Conservation (phyloP, 2,888 invertebrate species). For the Mamestra brassicae region DNA sequence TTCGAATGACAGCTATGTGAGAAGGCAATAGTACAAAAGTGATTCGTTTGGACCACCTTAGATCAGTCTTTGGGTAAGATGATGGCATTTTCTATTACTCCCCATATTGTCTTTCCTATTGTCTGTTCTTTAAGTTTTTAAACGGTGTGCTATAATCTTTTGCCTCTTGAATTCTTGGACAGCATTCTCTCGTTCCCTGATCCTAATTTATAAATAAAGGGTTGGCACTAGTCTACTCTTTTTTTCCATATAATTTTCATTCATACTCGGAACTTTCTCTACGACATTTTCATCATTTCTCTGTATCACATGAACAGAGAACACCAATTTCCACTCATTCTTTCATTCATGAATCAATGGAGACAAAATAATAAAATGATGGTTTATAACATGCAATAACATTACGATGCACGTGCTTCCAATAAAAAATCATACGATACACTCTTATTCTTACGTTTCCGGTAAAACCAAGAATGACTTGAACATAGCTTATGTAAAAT, state of each 20-base stretch:
- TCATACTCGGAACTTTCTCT: background rate
- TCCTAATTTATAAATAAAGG: background rate
- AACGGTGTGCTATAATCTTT: background rate
- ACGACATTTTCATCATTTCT: background rate
- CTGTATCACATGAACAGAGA: background rate
- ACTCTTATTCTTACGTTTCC: background rate
- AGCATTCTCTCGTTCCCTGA: background rate
- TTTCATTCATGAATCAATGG: background rate
- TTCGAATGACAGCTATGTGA: slow-evolving; percentile 28
- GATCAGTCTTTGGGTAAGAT: background rate
- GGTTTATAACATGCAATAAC: background rate
- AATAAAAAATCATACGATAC: background rate
- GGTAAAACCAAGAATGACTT: slow-evolving; percentile 18
- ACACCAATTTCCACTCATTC: background rate
- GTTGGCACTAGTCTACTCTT: no score
- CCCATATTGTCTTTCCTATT: no score
- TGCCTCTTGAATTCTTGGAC: background rate
- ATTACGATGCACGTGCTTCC: background rate
- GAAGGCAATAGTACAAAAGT: background rate
- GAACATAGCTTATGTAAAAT: background rate
- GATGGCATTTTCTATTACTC: background rate
- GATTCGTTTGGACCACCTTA: slow-evolving; percentile 12
- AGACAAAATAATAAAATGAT: background rate
- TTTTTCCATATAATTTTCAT: background rate
- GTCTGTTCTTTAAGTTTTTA: background rate